A percentile compares a stretch with the other conserved stretches of the same genome.
phyloP scores from a whole-genome alignment of 2,113 vertebrate species.

The Chunga burmeisteri region DNA sequence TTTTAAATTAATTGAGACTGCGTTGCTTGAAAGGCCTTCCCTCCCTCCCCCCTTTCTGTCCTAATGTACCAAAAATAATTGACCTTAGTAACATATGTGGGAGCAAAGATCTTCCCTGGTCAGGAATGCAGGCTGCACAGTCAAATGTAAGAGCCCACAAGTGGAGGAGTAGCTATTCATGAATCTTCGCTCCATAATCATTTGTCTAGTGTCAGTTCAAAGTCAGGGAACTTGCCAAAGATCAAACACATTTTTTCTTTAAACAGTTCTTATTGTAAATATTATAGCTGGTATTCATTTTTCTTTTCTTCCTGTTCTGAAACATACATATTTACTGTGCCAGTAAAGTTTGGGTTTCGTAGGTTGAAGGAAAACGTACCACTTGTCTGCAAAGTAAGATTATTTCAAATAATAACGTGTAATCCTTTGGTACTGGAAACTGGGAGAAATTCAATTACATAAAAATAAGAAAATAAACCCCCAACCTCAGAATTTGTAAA shows the following conservation, averaged over 20 bases:
- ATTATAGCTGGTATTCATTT: slow-evolving; percentile 34
- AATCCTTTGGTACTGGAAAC: background rate
- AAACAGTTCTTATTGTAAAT: slow-evolving; percentile 38
- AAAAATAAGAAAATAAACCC: background rate
- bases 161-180: background rate
- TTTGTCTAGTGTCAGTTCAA: slow-evolving; percentile 48
- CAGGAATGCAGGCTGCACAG: background rate
- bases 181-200: slow-evolving; percentile 24
- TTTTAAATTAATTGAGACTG: slow-evolving; percentile 67
- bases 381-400: slow-evolving; percentile 9
- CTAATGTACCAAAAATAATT: slow-evolving; percentile 47
- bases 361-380: slow-evolving; percentile 21
- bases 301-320: slow-evolving; percentile 26
- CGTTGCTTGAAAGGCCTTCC: background rate
- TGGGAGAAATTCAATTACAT: background rate
- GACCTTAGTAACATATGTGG: background rate
- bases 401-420: slow-evolving; percentile 15
- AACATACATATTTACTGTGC: slow-evolving; percentile 38
- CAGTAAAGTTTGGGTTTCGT: slow-evolving; percentile 3
- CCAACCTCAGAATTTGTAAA: background rate
- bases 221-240: slow-evolving; percentile 31
- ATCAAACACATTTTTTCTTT: slow-evolving; percentile 45
- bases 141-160: background rate
- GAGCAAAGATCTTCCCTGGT: slow-evolving; percentile 1
- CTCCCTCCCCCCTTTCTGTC: background rate